phyloP scores from a whole-genome alignment of 2,888 invertebrate species.

The Smittia aterrima region DNA sequence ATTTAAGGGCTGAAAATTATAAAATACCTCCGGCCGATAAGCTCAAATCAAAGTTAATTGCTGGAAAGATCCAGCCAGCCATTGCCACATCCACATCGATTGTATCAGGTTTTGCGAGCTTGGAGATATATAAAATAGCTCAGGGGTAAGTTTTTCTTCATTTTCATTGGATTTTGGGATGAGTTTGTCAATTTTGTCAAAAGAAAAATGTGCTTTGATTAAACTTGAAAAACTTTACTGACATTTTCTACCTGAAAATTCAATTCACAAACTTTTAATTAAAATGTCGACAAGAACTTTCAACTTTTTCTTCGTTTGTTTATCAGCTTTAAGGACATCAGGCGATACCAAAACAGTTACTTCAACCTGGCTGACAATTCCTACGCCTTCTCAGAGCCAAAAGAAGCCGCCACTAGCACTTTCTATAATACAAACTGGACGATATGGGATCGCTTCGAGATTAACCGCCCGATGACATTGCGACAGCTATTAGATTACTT shows the following conservation, averaged over 20 bases:
- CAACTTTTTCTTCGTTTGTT: neutral
- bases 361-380: slow-evolving; percentile 94
- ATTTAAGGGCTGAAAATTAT: slow-evolving; percentile 95
- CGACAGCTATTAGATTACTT: slow-evolving; percentile 92
- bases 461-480: slow-evolving; percentile 78
- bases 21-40: slow-evolving; percentile 92
- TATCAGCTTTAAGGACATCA: slow-evolving; percentile 57
- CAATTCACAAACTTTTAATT: no score
- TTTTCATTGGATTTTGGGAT: neutral
- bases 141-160: slow-evolving; percentile 57
- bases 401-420: slow-evolving; percentile 76
- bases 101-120: slow-evolving; percentile 87
- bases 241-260: no score
- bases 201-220: no score
- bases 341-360: slow-evolving; percentile 91
- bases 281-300: no score
- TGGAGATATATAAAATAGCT: slow-evolving; percentile 86
- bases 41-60: slow-evolving; percentile 83
- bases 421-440: slow-evolving; percentile 95
- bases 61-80: slow-evolving; percentile 98
- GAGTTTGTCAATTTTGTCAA: no score
- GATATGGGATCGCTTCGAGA: slow-evolving; percentile 96
- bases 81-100: slow-evolving; percentile 99
- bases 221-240: no score
- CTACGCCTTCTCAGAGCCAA: slow-evolving; percentile 94